A percentile compares a stretch with the other conserved stretches of the same genome.
phyloP scores from a whole-genome alignment of 2,797 vertebrate species.

The Sebastes oblongus region DNA sequence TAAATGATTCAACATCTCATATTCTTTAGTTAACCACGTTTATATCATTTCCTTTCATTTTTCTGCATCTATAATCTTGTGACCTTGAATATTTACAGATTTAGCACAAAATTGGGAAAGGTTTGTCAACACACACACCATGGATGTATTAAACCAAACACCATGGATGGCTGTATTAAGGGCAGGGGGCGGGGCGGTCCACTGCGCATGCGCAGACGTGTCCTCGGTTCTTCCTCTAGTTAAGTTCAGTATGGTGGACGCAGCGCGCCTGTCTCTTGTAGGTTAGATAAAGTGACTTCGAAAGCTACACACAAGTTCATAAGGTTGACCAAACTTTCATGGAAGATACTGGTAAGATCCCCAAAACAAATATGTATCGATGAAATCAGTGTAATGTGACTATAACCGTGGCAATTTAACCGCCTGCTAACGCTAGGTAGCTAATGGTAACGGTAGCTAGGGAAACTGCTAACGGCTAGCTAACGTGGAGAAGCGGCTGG shows the following conservation, averaged over 20 bases:
- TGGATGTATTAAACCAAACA: too few relatives aligned
- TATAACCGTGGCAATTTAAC: not conserved
- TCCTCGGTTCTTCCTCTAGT: conserved; percentile 11
- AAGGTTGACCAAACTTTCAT: conserved; percentile 52
- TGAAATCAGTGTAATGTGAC: accelerated
- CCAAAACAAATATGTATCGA: accelerated
- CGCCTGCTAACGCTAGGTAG: not conserved
- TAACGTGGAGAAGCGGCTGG: conserved; percentile 27
- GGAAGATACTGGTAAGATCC: conserved; percentile 78
- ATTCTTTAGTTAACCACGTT: not conserved
- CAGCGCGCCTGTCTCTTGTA: conserved; percentile 41
- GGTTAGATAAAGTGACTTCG: conserved; percentile 56
- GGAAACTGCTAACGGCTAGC: conserved; percentile 26
- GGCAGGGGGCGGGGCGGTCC: not conserved
- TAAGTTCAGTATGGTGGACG: conserved; percentile 67
- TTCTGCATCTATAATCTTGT: not conserved
- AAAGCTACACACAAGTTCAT: conserved; percentile 24
- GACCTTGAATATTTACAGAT: not conserved
- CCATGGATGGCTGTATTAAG: too few relatives aligned
- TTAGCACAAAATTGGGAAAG: not conserved
- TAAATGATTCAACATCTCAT: not conserved
- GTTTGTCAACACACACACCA: not conserved
- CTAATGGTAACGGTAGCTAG: not conserved
- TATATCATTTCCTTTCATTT: not conserved
- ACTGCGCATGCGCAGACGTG: conserved; percentile 54